A percentile compares a stretch with the other conserved stretches of the same genome.
Evolutionary conservation across 2,113 vertebrate genomes (phyloP).

Genomic region (Echinops telfairi): DNA sequence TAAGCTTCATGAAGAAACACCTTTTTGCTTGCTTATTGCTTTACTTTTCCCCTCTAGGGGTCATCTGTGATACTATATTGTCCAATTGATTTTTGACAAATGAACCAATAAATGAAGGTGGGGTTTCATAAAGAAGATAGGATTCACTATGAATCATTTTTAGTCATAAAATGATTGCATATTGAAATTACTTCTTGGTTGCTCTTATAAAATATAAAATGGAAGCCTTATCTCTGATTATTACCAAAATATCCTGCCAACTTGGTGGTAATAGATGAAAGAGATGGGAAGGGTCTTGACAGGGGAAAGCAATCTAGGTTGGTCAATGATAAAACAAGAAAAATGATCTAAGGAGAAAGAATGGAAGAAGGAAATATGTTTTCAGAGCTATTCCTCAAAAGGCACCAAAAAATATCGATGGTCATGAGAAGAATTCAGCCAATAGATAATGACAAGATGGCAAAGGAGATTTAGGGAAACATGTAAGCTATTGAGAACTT

Average conservation of each 20-base stretch:
- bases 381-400: not conserved
- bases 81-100: not conserved
- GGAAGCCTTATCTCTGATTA: not conserved
- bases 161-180: not conserved
- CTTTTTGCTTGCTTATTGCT: not conserved
- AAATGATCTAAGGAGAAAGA: not conserved
- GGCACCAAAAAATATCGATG: not conserved
- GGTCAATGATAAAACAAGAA: not conserved
- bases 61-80: not conserved
- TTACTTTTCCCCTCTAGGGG: rapidly evolving
- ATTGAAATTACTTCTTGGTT: not conserved
- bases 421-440: not conserved
- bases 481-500: not conserved
- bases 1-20: not conserved
- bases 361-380: not conserved
- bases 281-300: not conserved
- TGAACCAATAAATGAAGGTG: not conserved
- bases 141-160: too few relatives aligned
- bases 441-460: not conserved
- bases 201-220: not conserved
- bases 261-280: not conserved
- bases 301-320: not conserved
- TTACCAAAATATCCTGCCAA: not conserved
- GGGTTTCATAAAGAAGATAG: not conserved
- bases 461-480: not conserved